Conservation (phyloP, 2,888 invertebrate genomes). For the Oligia latruncula region DNA sequence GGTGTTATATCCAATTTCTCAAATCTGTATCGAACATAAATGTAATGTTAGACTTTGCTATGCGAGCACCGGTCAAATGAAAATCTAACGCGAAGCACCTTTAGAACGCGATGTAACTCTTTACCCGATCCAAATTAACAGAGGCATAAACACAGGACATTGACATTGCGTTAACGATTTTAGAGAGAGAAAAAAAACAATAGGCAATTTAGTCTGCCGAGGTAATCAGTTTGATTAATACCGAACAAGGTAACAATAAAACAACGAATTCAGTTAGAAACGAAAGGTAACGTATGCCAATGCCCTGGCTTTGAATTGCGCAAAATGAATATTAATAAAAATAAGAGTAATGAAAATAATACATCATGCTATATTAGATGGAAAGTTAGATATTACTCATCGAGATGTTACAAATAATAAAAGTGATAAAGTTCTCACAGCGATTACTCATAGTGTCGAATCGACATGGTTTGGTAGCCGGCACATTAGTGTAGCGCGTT, state of each 20-base stretch:
- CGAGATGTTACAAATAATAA: slow-evolving; percentile 85
- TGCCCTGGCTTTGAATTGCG: slow-evolving; percentile 95
- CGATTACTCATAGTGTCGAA: slow-evolving; percentile 84
- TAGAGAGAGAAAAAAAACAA: slow-evolving; percentile 87
- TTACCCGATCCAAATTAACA: slow-evolving; percentile 82
- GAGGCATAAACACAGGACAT: slow-evolving; percentile 92
- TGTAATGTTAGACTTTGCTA: slow-evolving; percentile 87
- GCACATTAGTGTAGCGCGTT: slow-evolving; percentile 80
- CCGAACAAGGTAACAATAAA: slow-evolving; percentile 88
- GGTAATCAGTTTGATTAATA: slow-evolving; percentile 90
- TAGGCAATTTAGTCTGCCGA: slow-evolving; percentile 88
- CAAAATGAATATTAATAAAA: slow-evolving; percentile 88
- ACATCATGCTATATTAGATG: slow-evolving; percentile 89
- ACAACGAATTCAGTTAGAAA: slow-evolving; percentile 89
- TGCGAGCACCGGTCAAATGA: slow-evolving; percentile 80
- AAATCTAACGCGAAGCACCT: slow-evolving; percentile 73
- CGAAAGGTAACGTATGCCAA: slow-evolving; percentile 93
- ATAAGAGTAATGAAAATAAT: slow-evolving; percentile 88
- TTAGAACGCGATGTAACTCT: slow-evolving; percentile 69
- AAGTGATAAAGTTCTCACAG: slow-evolving; percentile 87
- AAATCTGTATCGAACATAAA: slow-evolving; percentile 94
- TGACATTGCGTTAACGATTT: slow-evolving; percentile 90
- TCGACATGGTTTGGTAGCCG: slow-evolving; percentile 83
- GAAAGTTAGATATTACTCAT: slow-evolving; percentile 87
- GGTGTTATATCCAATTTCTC: slow-evolving; percentile 99